Conservation (phyloP, 2,888 invertebrate genomes). For the Pinctada fucata region DNA sequence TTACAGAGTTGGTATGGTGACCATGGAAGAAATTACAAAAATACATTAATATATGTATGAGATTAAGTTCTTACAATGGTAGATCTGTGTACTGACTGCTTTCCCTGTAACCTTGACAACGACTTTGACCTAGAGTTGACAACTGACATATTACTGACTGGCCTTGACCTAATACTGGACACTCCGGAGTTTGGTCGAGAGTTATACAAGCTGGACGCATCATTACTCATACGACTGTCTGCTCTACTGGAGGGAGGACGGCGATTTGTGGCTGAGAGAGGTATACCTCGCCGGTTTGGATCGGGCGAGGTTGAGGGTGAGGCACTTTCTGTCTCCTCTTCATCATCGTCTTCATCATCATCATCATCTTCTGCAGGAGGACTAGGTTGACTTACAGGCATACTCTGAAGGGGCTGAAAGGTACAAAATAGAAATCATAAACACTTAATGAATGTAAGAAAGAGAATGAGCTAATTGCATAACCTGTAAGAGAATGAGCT, state of each 20-base stretch:
- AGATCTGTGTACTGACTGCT: slow-evolving; percentile 58
- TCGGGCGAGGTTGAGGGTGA: slow-evolving; percentile 49
- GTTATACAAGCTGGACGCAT: slow-evolving; percentile 44
- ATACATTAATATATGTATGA: no score
- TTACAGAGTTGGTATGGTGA: no score
- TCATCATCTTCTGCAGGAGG: slow-evolving; percentile 48
- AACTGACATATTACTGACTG: slow-evolving; percentile 35
- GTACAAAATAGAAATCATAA: no score
- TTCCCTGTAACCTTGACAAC: slow-evolving; percentile 54
- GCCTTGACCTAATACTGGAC: slow-evolving; percentile 38
- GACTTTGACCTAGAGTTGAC: slow-evolving; percentile 54
- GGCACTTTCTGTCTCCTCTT: slow-evolving; percentile 58
- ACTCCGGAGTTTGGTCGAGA: slow-evolving; percentile 60
- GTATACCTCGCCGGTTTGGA: slow-evolving; percentile 33
- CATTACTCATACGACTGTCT: slow-evolving; percentile 50
- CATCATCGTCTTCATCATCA: slow-evolving; percentile 64
- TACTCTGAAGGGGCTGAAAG: slow-evolving; percentile 68
- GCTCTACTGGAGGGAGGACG: slow-evolving; percentile 40
- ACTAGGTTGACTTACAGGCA: slow-evolving; percentile 63
- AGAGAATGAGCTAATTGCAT: background rate
- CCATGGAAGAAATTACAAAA: no score
- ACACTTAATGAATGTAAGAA: no score
- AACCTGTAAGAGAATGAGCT: slow-evolving; percentile 3
- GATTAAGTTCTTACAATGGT: slow-evolving; percentile 61
- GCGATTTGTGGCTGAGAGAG: slow-evolving; percentile 24